phyloP scores from a whole-genome alignment of 2,888 invertebrate genomes.

The Endomychus coccineus region DNA sequence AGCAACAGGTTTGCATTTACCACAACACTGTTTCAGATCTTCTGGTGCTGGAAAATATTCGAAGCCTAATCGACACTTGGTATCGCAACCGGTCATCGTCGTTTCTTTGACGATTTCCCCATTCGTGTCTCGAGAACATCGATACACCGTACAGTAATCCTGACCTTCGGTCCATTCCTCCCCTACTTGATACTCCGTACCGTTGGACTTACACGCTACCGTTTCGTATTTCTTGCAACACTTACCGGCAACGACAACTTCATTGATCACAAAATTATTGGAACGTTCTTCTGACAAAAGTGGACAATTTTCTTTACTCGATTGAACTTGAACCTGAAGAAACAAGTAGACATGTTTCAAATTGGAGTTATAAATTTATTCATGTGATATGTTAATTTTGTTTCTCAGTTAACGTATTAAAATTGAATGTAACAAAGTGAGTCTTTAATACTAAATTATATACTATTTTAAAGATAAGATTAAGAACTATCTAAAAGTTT shows the following conservation, averaged over 20 bases:
- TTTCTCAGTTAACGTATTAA: too few relatives aligned
- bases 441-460: too few relatives aligned
- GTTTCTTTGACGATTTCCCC: slow-evolving; percentile 49
- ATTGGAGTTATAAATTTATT: too few relatives aligned
- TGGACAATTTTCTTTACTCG: too few relatives aligned
- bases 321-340: too few relatives aligned
- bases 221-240: slow-evolving; percentile 58
- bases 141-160: slow-evolving; percentile 51
- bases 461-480: too few relatives aligned
- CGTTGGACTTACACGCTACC: slow-evolving; percentile 51
- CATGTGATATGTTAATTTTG: too few relatives aligned
- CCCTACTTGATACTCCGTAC: slow-evolving; percentile 45
- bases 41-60: slow-evolving; percentile 42
- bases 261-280: too few relatives aligned
- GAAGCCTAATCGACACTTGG: slow-evolving; percentile 49
- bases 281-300: too few relatives aligned
- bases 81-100: slow-evolving; percentile 50
- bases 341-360: too few relatives aligned
- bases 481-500: too few relatives aligned
- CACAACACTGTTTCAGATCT: slow-evolving; percentile 53
- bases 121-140: slow-evolving; percentile 45
- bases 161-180: slow-evolving; percentile 51
- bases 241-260: slow-evolving; percentile 50
- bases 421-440: too few relatives aligned
- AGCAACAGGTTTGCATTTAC: slow-evolving; percentile 54